Percentiles rank a stretch among this genome's conserved stretches.
Evolutionary conservation across 2,797 vertebrate species (phyloP).

Genomic region (Poecilia picta): DNA sequence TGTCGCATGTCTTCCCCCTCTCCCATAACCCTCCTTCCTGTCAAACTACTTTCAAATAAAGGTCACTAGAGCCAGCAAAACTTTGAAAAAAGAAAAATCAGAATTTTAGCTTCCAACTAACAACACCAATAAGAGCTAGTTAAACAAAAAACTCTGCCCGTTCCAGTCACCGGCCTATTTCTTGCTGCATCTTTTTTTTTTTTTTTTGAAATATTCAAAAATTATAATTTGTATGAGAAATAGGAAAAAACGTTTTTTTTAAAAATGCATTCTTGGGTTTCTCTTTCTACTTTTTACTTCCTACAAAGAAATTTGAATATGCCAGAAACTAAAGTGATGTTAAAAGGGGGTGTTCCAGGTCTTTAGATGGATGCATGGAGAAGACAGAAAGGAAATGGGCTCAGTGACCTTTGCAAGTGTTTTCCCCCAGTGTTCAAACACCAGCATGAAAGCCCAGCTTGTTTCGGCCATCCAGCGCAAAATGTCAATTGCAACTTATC

Average conservation of each 20-base stretch:
- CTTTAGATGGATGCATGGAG: constrained; percentile 75
- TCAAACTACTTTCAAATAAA: too few species aligned
- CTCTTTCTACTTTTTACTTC: constrained; percentile 49
- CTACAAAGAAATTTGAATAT: constrained; percentile 73
- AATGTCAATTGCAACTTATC: constrained; percentile 90
- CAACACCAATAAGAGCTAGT: not conserved
- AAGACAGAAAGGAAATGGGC: constrained; percentile 84
- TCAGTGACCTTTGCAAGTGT: constrained; percentile 86
- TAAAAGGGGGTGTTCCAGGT: constrained; percentile 77
- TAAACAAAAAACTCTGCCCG: not conserved
- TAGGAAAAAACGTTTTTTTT: not conserved
- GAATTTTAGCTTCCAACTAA: not conserved
- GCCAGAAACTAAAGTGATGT: constrained; percentile 73
- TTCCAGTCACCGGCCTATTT: not conserved
- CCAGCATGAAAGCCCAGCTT: constrained; percentile 86
- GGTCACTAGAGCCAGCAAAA: too few species aligned
- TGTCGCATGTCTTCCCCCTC: too few species aligned
- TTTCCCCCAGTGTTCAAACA: constrained; percentile 87
- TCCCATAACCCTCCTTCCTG: too few species aligned
- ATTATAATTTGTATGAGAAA: not conserved
- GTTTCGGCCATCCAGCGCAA: constrained; percentile 85
- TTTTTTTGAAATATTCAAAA: not conserved
- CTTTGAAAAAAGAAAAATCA: not conserved
- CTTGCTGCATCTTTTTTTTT: not conserved
- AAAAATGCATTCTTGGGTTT: constrained; percentile 52